Conservation (phyloP, 2,888 invertebrate genomes). For the Cephus pygmeus region DNA sequence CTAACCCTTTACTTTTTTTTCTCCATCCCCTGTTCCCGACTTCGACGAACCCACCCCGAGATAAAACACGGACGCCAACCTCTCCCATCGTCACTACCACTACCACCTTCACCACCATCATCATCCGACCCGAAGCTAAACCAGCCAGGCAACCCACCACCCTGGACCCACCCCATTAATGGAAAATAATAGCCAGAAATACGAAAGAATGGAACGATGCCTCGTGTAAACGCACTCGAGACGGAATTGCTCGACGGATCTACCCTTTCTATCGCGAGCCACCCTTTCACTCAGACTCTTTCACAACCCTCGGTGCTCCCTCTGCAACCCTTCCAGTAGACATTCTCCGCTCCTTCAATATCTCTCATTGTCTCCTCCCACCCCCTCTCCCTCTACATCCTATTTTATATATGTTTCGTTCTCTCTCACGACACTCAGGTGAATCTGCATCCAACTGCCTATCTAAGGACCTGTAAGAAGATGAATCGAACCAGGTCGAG, state of each 20-base stretch:
- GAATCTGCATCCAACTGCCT: no score
- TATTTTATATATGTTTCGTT: no score
- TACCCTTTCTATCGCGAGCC: constrained; percentile 25
- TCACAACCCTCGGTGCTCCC: neutral
- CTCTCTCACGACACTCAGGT: no score
- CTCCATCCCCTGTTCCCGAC: constrained; percentile 8
- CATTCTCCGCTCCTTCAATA: neutral
- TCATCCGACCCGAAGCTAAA: neutral
- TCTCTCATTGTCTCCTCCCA: neutral
- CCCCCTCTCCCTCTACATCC: no score
- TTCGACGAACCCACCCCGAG: constrained; percentile 14
- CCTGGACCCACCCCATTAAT: constrained; percentile 13
- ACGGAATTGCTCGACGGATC: constrained; percentile 43
- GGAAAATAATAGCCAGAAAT: constrained; percentile 42
- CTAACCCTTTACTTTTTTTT: constrained; percentile 17
- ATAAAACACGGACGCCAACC: constrained; percentile 6
- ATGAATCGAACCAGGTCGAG: no score
- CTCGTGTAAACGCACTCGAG: constrained; percentile 32
- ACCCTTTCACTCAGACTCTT: no score
- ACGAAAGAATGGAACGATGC: constrained; percentile 11
- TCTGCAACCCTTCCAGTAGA: neutral
- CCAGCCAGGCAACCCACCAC: neutral
- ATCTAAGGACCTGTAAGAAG: no score
- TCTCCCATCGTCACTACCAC: neutral
- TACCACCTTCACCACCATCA: neutral